Evolutionary conservation across 1,140 invertebrate species (phyloP), one percentile per base, ranked within the genome.

Genomic region (Sarcophaga peregrina): DNA sequence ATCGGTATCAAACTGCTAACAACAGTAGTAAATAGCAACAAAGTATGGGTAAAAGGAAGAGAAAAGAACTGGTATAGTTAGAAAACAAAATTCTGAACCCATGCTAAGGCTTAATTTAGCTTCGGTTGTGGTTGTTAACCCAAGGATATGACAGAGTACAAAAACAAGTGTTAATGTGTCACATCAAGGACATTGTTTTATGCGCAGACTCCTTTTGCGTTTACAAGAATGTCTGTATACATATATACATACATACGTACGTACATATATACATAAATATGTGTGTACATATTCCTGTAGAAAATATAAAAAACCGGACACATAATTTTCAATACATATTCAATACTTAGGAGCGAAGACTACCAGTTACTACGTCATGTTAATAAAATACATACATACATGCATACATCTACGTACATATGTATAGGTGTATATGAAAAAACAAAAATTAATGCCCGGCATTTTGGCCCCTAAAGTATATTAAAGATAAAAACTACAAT

Each of bases 331-430:
- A n/a, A 7, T 58, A 15, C n/a, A 58, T 13, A 7, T 15, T 58
- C 5, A 68, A 37, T 25, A 20, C 62, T 10, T 10, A n/a, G 54
- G n/a, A n/a, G 10, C 11, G 10, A 52, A 78, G 20, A 78, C 46
- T 48, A 76, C 15, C 74, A 76, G 74, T 76, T n/a, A 52, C 47
- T 78, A 78, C 75, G 75, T 78, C 75, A 78, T 50, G 50, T 11
- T 73, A 82, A 10, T 20, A 3, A 13, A 68, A 72, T 68, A 37
- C 4, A 48, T 62, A n/a, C 58, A 9, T 15, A 45, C 8, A 8
- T 54, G 20, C 37, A 72, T 58, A 72, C 80, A 72, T n/a, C n/a
- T n/a, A n/a, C n/a, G n/a, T 7, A 72, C n/a, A 7, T 47, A 47
- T 9, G 8, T 9, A 72, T 46, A 10, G 6, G 4, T 58, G 15